These are phyloP conservation scores for Takifugu flavidus DNA, from an alignment of 2,113 vertebrate species.

Conservation along the genomic window DNA sequence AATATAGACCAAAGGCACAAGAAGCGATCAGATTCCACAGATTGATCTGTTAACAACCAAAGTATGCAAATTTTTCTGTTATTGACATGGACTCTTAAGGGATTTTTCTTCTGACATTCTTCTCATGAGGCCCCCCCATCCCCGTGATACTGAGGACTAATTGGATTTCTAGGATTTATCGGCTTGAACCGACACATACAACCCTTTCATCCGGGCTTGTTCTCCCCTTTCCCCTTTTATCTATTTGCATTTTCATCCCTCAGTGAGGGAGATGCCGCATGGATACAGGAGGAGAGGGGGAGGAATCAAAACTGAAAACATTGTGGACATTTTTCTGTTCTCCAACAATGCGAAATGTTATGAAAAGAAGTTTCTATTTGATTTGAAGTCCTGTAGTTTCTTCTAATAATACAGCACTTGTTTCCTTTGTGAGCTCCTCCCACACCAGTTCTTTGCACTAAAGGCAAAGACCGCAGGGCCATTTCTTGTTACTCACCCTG, in stretches of 20 bases:
- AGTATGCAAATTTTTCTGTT: slow-evolving; percentile 46
- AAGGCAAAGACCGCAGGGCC: slow-evolving; percentile 46
- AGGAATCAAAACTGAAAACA: slow-evolving; percentile 5
- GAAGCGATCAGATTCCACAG: slow-evolving; percentile 28
- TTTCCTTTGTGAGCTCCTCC: slow-evolving; percentile 43
- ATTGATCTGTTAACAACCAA: slow-evolving; percentile 30
- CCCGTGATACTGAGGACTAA: slow-evolving; percentile 55
- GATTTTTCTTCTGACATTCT: slow-evolving; percentile 43
- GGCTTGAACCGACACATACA: slow-evolving; percentile 54
- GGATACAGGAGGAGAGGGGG: neutral
- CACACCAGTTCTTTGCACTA: slow-evolving; percentile 57
- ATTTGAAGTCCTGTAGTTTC: slow-evolving; percentile 12
- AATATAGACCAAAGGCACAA: slow-evolving; percentile 32
- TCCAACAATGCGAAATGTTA: slow-evolving; percentile 28
- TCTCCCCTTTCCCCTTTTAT: slow-evolving; percentile 43
- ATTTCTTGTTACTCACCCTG: slow-evolving; percentile 51
- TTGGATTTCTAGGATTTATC: slow-evolving; percentile 69
- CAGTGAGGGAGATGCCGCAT: slow-evolving; percentile 44
- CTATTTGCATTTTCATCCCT: slow-evolving; percentile 48
- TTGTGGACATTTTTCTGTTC: slow-evolving; percentile 8
- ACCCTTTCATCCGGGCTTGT: slow-evolving; percentile 42
- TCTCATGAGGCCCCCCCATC: slow-evolving; percentile 42
- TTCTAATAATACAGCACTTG: slow-evolving; percentile 27
- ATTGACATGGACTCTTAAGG: slow-evolving; percentile 37
- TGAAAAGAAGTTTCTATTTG: neutral